A percentile compares a stretch with the other conserved stretches of the same genome.
These are phyloP conservation scores for Gila orcuttii DNA, from an alignment of 2,113 vertebrate genomes.

Conservation along the genomic window DNA sequence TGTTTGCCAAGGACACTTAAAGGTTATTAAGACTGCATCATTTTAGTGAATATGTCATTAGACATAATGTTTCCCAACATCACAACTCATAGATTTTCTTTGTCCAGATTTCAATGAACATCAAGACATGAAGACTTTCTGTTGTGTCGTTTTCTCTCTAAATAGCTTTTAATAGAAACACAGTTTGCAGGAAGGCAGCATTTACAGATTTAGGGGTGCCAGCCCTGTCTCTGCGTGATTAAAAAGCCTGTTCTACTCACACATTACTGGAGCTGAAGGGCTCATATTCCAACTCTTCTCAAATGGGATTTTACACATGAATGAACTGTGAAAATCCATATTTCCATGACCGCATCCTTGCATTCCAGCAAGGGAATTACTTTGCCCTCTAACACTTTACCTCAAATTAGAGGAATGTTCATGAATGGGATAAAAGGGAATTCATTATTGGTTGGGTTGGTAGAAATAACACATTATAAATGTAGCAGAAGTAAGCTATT, in stretches of 20 bases:
- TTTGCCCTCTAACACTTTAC: constrained; percentile 58
- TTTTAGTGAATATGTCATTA: not conserved
- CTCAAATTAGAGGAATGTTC: constrained; percentile 65
- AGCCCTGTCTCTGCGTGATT: not conserved
- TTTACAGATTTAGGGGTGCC: not conserved
- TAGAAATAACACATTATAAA: constrained; percentile 75
- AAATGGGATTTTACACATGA: constrained; percentile 64
- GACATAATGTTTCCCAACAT: not conserved
- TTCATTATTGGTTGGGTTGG: constrained; percentile 68
- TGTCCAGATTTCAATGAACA: not conserved
- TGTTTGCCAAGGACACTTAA: constrained; percentile 28
- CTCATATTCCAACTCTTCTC: constrained; percentile 27
- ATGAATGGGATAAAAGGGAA: constrained; percentile 59
- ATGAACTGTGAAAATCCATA: constrained; percentile 56
- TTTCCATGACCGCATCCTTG: constrained; percentile 45
- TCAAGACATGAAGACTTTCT: not conserved
- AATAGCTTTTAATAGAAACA: not conserved
- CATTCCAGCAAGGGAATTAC: constrained; percentile 23
- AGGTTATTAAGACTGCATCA: constrained; percentile 6
- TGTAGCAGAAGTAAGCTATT: constrained; percentile 75
- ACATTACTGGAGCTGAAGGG: constrained; percentile 6
- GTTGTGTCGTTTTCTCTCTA: not conserved
- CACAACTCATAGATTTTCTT: not conserved
- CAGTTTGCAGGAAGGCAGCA: not conserved
- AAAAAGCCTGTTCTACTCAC: constrained; percentile 23